Base-by-base conservation (phyloP, 2,113 vertebrate species). In the Ifrita kowaldi region DNA sequence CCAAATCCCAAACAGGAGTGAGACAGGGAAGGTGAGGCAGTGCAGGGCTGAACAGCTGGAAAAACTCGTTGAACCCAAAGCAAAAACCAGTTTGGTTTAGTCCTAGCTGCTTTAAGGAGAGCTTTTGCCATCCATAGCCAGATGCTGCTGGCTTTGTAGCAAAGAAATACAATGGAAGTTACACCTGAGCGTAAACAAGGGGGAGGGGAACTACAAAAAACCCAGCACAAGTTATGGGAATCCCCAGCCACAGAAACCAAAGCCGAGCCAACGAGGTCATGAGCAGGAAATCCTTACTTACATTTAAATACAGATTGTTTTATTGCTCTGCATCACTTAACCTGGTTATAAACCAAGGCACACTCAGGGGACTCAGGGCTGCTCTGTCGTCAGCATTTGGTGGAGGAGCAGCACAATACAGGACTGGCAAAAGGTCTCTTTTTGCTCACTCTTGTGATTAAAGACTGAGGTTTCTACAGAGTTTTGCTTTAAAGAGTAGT, bases 381-480 rank as follows among this genome's bases (percentile, higher is more conserved):
- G 18, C 4, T 53, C 19, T 9, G 3, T 7, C 55, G 27, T 23
- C 27, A 5, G 20, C 20, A 17, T 19, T 13, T 13, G 13, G 9
- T 4, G 20, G 19, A 90, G 9, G 53, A 21, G 7, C 21, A 75
- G 7, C 30, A 13, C 5, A n/a, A 33, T 0, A 3, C 1, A 70
- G 4, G 18, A 7, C 11, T 1, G 7, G 16, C 15, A 42, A 10
- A 53, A 83, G 4, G 7, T 5, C 14, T 1, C 33, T 39, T 22
- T 65, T 32, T 52, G 14, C 27, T 77, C 37, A 7, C 37, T 52
- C 27, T 23, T 33, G 33, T 52, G 46, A 44, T 35, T 57, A 9
- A 9, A 5, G 8, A 3, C 7, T 7, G 7, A 64, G 27, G 1
- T 24, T 55, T 2, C 3, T 28, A 1, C 1, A 3, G 39, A 26